These are phyloP conservation scores for Prenolepis imparis DNA, from an alignment of 2,888 invertebrate species.

Conservation along the genomic window DNA sequence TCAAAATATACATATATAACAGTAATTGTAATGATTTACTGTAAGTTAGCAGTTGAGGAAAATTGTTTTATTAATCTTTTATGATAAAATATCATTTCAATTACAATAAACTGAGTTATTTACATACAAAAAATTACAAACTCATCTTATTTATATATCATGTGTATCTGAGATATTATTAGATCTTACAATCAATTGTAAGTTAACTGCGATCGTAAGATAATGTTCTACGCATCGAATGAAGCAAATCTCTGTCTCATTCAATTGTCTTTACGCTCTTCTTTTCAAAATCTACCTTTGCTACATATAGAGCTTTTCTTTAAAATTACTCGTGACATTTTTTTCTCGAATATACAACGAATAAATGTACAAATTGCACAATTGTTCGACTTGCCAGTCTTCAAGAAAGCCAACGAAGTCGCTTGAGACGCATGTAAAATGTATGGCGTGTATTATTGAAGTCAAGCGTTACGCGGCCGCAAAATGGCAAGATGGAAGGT, in stretches of 20 bases:
- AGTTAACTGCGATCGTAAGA: background rate
- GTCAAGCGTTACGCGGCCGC: slow-evolving; percentile 52
- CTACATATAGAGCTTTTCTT: background rate
- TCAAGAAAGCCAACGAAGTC: slow-evolving; percentile 21
- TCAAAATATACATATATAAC: background rate
- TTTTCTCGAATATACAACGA: background rate
- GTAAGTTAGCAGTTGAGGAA: background rate
- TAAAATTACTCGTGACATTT: slow-evolving; percentile 3
- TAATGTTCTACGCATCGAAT: background rate
- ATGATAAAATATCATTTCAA: background rate
- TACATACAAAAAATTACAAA: background rate
- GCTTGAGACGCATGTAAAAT: slow-evolving; percentile 39
- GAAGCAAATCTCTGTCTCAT: background rate
- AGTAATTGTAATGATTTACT: background rate
- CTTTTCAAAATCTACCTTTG: background rate
- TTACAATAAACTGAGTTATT: slow-evolving; percentile 1
- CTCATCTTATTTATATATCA: background rate
- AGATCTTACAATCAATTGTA: background rate
- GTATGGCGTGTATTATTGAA: slow-evolving; percentile 52
- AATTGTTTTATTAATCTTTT: background rate
- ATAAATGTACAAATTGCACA: background rate
- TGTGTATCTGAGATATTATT: background rate
- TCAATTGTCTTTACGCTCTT: background rate
- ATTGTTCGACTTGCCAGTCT: slow-evolving; percentile 23
- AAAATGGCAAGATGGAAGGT: slow-evolving; percentile 46